Evolutionary conservation across 2,797 vertebrate genomes (phyloP), one percentile per base, ranked within the genome.

Genomic region (Schizopygopsis malacanthus): DNA sequence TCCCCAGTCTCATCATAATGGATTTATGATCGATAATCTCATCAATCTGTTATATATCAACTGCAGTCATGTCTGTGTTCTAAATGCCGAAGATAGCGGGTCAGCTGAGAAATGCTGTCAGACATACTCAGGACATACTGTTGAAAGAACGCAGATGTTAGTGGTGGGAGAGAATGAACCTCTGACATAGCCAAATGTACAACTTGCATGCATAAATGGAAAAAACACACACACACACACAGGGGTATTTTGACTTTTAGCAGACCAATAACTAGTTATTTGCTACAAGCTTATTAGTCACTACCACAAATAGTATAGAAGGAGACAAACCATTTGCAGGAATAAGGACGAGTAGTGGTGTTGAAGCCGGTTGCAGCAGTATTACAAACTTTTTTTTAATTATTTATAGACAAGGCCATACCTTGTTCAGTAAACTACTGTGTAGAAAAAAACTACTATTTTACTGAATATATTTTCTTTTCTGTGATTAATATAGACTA

Each of bases 11-110:
- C 37, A 69, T 81, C 43, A 59, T 65, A 73, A 83, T 69, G 45
- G 81, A 81, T 73, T 82, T 85, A 79, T 77, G 52, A 81, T 78
- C 52, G 56, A 85, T 85, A 85, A 85, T 72, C 59, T 69, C 82
- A 76, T 81, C 63, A 76, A 41, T 75, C 71, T 67, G 78, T 37
- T 84, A 56, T 50, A 54, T 71, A 13, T 39, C 9, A 56, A 52
- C 11, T 52, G n/a, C 79, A 52, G 56, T 76, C 78, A 45, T 84
- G 72, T 84, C 73, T 70, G 47, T 84, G 67, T 77, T 70, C 6
- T 70, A 67, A 78, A 84, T 78, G 50, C 70, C 75, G 71, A 12
- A 65, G 73, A 73, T 52, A 41, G 63, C n/a, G 67, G 47, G 71
- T 82, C 83, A 84, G 76, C 79, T 82, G 77, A 41, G 85, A 79